Evolutionary conservation across 1,140 invertebrate genomes (phyloP).

Genomic region (Ooceraea biroi): DNA sequence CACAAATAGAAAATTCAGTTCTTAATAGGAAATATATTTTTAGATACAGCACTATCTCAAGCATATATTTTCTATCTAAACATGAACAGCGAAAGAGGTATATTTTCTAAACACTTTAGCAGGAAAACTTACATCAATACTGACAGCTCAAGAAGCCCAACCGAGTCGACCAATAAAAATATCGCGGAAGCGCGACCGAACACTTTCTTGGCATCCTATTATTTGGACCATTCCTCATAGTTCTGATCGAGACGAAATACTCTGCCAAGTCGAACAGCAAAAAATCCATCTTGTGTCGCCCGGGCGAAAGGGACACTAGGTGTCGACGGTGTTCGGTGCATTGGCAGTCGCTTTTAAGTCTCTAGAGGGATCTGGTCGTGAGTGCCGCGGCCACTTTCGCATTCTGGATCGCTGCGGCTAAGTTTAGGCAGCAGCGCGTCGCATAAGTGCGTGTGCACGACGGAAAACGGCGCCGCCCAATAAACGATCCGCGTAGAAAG

Average conservation of each 20-base stretch:
- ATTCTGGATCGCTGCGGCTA: constrained; percentile 71
- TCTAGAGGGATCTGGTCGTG: constrained; percentile 63
- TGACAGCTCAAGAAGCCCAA: not conserved
- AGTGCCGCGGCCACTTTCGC: constrained; percentile 62
- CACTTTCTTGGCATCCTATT: constrained; percentile 50
- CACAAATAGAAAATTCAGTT: not conserved
- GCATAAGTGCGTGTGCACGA: constrained; percentile 25
- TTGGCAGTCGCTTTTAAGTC: constrained; percentile 70
- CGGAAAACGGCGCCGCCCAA: constrained; percentile 28
- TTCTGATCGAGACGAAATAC: constrained; percentile 22
- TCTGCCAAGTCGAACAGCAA: constrained; percentile 68
- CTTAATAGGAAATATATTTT: not conserved
- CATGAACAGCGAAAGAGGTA: not conserved
- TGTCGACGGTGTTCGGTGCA: constrained; percentile 23
- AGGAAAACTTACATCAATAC: not conserved
- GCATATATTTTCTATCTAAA: not conserved
- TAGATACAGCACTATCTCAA: not conserved
- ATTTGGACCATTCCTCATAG: constrained; percentile 51
- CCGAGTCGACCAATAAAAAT: constrained; percentile 51
- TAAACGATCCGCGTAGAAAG: constrained; percentile 18
- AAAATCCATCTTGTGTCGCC: constrained; percentile 63
- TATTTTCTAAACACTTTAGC: constrained; percentile 10
- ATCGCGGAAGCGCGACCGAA: constrained; percentile 49
- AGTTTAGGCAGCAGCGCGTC: constrained; percentile 65
- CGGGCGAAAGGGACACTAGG: constrained; percentile 46